Conservation (phyloP, 2,888 invertebrate species). For the Molanna angustata region DNA sequence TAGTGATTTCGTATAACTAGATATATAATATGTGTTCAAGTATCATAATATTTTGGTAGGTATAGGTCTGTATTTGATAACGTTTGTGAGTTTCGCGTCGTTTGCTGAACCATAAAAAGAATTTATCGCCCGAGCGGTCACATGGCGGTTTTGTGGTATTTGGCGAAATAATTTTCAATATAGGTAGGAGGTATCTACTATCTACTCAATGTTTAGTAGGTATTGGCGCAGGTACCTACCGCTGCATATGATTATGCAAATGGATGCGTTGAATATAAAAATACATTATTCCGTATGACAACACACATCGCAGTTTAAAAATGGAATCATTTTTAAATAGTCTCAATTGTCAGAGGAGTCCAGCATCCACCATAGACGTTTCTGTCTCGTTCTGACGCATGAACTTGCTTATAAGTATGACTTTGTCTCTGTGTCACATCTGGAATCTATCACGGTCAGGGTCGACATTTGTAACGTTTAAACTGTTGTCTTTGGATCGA, state of each 20-base stretch:
- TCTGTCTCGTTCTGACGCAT: background rate
- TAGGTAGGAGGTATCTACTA: too few relatives aligned
- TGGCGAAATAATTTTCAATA: too few relatives aligned
- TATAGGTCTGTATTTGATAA: background rate
- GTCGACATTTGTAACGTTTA: constrained; percentile 23
- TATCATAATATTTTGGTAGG: too few relatives aligned
- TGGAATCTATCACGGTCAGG: constrained; percentile 30
- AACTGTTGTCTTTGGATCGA: background rate
- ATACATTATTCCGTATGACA: constrained; percentile 13
- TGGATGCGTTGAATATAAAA: constrained; percentile 6
- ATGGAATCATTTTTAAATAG: constrained; percentile 22
- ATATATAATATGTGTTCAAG: too few relatives aligned
- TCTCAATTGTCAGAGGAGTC: too few relatives aligned
- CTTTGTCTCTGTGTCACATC: constrained; percentile 19
- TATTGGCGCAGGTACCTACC: too few relatives aligned
- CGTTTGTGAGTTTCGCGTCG: background rate
- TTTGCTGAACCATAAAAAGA: constrained; percentile 7
- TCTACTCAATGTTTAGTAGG: too few relatives aligned
- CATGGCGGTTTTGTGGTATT: constrained; percentile 9
- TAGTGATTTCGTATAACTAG: too few relatives aligned
- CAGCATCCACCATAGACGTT: too few relatives aligned
- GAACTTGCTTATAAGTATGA: background rate
- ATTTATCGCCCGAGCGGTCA: constrained; percentile 9
- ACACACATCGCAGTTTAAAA: constrained; percentile 15
- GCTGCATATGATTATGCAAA: too few relatives aligned